Percentiles rank a stretch among this genome's conserved stretches.
Evolutionary conservation across 2,113 vertebrate species (phyloP).

Genomic region (Zosterops borbonicus): DNA sequence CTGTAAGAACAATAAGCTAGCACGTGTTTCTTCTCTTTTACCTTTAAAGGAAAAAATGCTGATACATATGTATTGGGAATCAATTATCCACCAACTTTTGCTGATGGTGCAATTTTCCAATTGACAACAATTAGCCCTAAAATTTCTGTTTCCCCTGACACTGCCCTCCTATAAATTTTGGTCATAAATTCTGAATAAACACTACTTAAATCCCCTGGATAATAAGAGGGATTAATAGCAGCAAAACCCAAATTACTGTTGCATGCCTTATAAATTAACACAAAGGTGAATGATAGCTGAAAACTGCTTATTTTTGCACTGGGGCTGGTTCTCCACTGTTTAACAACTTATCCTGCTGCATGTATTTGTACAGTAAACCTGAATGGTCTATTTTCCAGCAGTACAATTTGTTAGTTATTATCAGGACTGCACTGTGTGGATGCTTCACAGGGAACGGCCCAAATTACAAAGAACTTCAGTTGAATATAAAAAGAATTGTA

Average conservation of each 20-base stretch:
- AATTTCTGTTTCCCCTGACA: neutral
- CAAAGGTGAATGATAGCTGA: neutral
- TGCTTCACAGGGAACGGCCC: neutral
- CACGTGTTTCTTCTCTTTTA: neutral
- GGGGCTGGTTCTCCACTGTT: neutral
- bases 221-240: constrained; percentile 10
- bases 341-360: neutral
- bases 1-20: neutral
- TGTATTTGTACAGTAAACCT: neutral
- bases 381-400: neutral
- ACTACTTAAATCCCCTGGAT: neutral
- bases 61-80: neutral
- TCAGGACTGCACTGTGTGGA: neutral
- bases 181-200: constrained; percentile 29
- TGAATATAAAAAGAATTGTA: neutral
- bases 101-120: constrained; percentile 22
- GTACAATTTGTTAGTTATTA: neutral
- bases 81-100: constrained; percentile 1
- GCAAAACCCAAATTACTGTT: constrained; percentile 1
- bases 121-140: constrained; percentile 30
- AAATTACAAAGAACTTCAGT: neutral
- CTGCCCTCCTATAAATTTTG: constrained; percentile 4
- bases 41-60: neutral
- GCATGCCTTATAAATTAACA: constrained; percentile 19
- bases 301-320: neutral